Percentiles rank a stretch among this genome's conserved stretches.
Conservation (phyloP, 2,113 vertebrate genomes). For the Nematolebias whitei region DNA sequence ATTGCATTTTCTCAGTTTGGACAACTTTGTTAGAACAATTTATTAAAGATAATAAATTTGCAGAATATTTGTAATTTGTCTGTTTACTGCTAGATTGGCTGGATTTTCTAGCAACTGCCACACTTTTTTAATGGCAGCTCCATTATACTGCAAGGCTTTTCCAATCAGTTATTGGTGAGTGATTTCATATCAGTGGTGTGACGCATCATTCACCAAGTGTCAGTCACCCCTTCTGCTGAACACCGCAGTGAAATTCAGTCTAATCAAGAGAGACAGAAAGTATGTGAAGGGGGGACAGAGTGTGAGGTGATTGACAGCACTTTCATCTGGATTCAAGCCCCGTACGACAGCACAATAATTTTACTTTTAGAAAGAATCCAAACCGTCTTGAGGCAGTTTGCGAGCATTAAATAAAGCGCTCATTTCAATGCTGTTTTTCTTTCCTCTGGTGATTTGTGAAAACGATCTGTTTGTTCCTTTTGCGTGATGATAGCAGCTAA, state of each 20-base stretch:
- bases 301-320: no score
- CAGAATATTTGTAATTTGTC: no score
- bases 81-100: no score
- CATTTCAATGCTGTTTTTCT: not conserved
- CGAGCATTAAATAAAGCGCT: not conserved
- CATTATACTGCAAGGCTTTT: not conserved
- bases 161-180: not conserved
- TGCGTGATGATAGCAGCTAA: no score
- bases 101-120: no score
- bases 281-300: not conserved
- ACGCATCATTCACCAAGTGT: not conserved
- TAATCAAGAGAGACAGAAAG: not conserved
- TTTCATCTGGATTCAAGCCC: not conserved
- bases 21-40: no score
- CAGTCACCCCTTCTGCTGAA: not conserved
- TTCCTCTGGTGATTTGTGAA: no score
- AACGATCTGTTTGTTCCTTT: no score
- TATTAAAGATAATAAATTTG: no score
- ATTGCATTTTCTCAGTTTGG: no score
- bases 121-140: no score
- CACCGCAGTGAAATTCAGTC: not conserved
- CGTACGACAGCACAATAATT: not conserved
- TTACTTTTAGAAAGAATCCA: not conserved
- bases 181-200: not conserved
- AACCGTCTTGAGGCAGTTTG: not conserved